A percentile compares a stretch with the other conserved stretches of the same genome.
These are phyloP conservation scores for Saccopteryx leptura DNA, from an alignment of 2,113 vertebrate genomes.

Conservation along the genomic window DNA sequence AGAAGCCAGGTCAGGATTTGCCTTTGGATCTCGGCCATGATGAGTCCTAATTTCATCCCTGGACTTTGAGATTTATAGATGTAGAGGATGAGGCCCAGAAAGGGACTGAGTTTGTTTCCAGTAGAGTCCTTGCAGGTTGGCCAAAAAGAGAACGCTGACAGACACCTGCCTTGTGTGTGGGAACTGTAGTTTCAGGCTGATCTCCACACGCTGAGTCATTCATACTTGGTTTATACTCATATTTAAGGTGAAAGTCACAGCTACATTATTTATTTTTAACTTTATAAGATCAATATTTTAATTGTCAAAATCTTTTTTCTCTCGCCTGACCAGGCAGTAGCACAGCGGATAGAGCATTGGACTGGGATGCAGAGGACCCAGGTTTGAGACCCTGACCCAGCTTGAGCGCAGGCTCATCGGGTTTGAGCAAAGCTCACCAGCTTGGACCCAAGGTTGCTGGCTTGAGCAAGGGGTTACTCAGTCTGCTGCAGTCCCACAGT, in stretches of 20 bases:
- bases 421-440: no score
- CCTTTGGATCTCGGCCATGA: background rate
- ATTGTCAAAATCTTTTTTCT: background rate
- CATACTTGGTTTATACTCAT: background rate
- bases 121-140: background rate
- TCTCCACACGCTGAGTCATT: background rate
- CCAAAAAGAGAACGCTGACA: background rate
- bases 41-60: constrained; percentile 4
- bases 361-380: no score
- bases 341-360: no score
- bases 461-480: no score
- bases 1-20: background rate
- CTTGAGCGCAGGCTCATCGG: no score
- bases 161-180: no score
- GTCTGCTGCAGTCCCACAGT: no score
- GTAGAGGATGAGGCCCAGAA: background rate
- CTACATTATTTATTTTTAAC: background rate
- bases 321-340: no score
- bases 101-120: background rate
- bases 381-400: no score
- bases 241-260: background rate
- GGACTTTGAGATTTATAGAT: background rate
- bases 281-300: background rate
- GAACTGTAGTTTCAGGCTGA: background rate
- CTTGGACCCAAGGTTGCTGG: no score